phyloP scores from a whole-genome alignment of 1,140 invertebrate species.

The Calycopis cecrops region DNA sequence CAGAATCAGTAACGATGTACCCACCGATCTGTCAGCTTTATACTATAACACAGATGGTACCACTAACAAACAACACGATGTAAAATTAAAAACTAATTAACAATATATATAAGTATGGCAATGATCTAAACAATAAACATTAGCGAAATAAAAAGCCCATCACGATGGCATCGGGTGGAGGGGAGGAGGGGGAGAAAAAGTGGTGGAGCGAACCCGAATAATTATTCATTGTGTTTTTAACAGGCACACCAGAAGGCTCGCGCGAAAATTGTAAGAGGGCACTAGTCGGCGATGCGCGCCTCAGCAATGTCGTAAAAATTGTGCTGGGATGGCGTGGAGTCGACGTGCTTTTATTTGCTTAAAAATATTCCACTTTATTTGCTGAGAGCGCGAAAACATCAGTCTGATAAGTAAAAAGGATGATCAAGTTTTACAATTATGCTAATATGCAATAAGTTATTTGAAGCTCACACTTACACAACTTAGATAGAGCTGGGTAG shows the following conservation, averaged over 20 bases:
- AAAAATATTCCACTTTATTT: too few relatives aligned
- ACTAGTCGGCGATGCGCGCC: conserved; percentile 43
- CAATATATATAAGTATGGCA: conserved; percentile 11
- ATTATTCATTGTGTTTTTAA: conserved; percentile 73
- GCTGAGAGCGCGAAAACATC: too few relatives aligned
- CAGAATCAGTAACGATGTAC: too few relatives aligned
- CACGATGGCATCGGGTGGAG: conserved; percentile 23
- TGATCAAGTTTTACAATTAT: too few relatives aligned
- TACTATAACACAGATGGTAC: too few relatives aligned
- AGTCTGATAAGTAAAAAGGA: too few relatives aligned
- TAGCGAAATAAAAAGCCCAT: conserved; percentile 24
- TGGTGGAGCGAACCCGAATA: conserved; percentile 40
- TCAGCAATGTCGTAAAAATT: conserved; percentile 65
- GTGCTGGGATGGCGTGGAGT: conserved; percentile 38
- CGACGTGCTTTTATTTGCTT: not conserved
- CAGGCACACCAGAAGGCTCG: conserved; percentile 51
- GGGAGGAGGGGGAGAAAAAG: conserved; percentile 19
- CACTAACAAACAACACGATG: too few relatives aligned
- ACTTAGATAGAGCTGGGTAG: too few relatives aligned
- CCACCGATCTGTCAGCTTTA: too few relatives aligned
- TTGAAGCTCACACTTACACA: too few relatives aligned
- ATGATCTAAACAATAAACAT: conserved; percentile 3
- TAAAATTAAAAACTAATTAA: too few relatives aligned
- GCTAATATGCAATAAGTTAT: too few relatives aligned
- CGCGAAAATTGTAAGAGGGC: conserved; percentile 60